phyloP scores from a whole-genome alignment of 1,140 invertebrate species.

The Danaus melanippus region DNA sequence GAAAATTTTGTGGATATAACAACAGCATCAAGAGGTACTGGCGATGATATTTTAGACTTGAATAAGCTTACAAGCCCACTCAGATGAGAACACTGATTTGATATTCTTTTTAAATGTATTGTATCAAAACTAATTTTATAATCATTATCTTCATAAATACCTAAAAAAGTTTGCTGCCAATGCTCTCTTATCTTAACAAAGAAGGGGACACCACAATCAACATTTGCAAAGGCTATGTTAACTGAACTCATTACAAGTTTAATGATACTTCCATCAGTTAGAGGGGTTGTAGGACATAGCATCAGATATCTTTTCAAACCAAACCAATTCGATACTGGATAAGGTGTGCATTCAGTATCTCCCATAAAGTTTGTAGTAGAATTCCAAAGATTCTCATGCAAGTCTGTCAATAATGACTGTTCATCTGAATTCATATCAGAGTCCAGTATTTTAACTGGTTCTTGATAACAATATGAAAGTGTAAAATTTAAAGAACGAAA shows the following conservation, averaged over 20 bases:
- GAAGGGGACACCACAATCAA: conserved; percentile 84
- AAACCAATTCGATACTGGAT: conserved; percentile 80
- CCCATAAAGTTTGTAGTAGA: conserved; percentile 78
- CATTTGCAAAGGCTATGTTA: conserved; percentile 87
- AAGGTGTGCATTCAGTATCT: conserved; percentile 69
- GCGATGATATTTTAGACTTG: conserved; percentile 82
- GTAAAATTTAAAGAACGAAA: conserved; percentile 75
- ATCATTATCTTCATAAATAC: conserved; percentile 82
- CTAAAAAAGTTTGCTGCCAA: conserved; percentile 87
- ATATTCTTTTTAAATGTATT: conserved; percentile 87
- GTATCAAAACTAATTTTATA: conserved; percentile 88
- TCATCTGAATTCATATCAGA: conserved; percentile 33
- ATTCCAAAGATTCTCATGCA: conserved; percentile 72
- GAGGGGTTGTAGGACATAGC: conserved; percentile 76
- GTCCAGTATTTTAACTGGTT: conserved; percentile 23
- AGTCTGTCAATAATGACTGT: conserved; percentile 65
- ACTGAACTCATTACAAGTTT: conserved; percentile 90
- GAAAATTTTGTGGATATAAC: conserved; percentile 86
- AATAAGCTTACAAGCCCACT: conserved; percentile 85
- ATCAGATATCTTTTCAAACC: conserved; percentile 89
- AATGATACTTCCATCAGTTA: conserved; percentile 84
- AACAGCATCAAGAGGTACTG: conserved; percentile 76
- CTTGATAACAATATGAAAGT: conserved; percentile 71
- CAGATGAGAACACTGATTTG: conserved; percentile 87
- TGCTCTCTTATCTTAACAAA: conserved; percentile 89